Evolutionary conservation across 2,888 invertebrate genomes (phyloP).

Genomic region (Argyresthia goedartella): DNA sequence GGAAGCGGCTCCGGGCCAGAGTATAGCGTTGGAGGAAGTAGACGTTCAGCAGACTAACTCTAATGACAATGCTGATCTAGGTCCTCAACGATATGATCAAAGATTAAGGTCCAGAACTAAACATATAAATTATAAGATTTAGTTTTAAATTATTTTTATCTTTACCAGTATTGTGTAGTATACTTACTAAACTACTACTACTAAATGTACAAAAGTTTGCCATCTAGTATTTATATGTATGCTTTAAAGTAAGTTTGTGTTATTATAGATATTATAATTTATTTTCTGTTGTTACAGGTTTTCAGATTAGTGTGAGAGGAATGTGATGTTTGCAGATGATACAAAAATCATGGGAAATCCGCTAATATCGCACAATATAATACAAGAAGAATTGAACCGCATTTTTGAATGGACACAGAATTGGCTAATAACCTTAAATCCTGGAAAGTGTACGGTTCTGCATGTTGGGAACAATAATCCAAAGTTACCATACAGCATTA

Average conservation of each 20-base stretch:
- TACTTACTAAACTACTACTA: too few species aligned
- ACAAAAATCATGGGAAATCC: too few species aligned
- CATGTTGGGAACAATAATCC: too few species aligned
- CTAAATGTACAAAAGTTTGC: too few species aligned
- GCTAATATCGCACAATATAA: too few species aligned
- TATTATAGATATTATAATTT: neutral
- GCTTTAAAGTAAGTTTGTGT: too few species aligned
- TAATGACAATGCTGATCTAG: neutral
- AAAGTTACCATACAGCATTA: too few species aligned
- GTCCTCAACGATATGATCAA: neutral
- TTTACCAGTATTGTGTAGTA: neutral
- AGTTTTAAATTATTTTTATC: neutral
- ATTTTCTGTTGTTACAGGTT: neutral
- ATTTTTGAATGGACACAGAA: too few species aligned
- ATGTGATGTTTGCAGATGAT: neutral
- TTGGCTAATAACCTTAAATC: too few species aligned
- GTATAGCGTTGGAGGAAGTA: neutral
- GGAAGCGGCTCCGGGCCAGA: neutral
- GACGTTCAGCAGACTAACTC: neutral
- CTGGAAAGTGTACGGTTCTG: too few species aligned
- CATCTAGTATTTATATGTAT: too few species aligned
- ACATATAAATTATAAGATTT: neutral
- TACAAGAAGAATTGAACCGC: too few species aligned
- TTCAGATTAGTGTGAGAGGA: neutral
- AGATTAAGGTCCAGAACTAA: neutral